Evolutionary conservation across 1,140 invertebrate genomes (phyloP), one percentile per base, ranked within the genome.

Genomic region (Eumaeus atala): DNA sequence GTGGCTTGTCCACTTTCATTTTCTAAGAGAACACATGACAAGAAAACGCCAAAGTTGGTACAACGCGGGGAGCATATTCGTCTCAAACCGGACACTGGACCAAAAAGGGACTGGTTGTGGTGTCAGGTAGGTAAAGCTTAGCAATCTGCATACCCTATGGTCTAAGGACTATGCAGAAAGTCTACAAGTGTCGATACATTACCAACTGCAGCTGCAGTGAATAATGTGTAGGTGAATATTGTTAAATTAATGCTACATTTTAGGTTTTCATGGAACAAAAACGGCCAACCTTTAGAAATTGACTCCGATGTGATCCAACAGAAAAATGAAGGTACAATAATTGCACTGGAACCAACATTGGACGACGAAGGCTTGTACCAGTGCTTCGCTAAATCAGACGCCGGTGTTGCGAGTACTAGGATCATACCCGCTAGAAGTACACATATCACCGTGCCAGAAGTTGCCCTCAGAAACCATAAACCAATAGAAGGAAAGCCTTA

Each of bases 401-500:
- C 62, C 4, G 80, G 80, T 7, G 57, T 64, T 0, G 73, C 77
- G 11, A 74, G 59, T 38, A 61, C 80, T 0, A 44, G 68, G 11
- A 12, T 17, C 0, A 67, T 79, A 8, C 54, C n/a, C 8, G 65
- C 81, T 0, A 67, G 58, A 37, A 62, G 53, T 6, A 55, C 67
- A 0, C 82, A 67, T 48, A 56, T 83, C 1, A 64, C 70, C 7
- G 10, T 9, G 5, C 66, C 66, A 4, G 51, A 66, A 54, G 37
- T 64, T 7, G 49, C 21, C 1, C 7, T 58, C 0, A 50, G 73
- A 36, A 69, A 64, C 9, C 61, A 75, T 9, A 72, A 58, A 0
- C 77, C 78, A 11, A 57, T 72, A 0, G 69, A 73, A 49, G 80
- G 77, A 1, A 66, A 62, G 33, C 70, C 73, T 2, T 75, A 66